Evolutionary conservation across 1,140 invertebrate genomes (phyloP).

Genomic region (Luehdorfia chinensis): DNA sequence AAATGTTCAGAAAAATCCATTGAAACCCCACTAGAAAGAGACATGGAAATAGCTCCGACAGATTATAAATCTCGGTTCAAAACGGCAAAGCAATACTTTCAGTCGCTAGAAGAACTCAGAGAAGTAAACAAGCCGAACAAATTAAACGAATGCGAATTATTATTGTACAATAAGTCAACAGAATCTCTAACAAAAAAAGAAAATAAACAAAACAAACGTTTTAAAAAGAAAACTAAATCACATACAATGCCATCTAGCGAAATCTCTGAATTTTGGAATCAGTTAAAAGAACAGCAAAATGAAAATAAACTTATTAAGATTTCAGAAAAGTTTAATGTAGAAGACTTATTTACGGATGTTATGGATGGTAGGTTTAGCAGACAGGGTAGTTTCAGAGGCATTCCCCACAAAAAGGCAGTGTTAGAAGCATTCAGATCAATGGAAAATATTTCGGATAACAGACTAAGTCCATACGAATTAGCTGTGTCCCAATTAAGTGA

Average conservation of each 20-base stretch:
- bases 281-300: conserved; percentile 47
- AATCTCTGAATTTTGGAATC: conserved; percentile 57
- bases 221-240: conserved; percentile 54
- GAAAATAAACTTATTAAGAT: conserved; percentile 65
- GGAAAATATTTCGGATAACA: conserved; percentile 67
- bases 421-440: conserved; percentile 74
- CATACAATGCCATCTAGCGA: conserved; percentile 63
- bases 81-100: conserved; percentile 68
- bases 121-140: conserved; percentile 45
- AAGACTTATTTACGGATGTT: conserved; percentile 73
- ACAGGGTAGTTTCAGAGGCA: conserved; percentile 72
- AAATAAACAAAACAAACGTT: conserved; percentile 31
- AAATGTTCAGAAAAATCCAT: conserved; percentile 36
- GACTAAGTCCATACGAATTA: conserved; percentile 65
- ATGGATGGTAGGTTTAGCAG: conserved; percentile 65
- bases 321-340: conserved; percentile 75
- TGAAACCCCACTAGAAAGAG: conserved; percentile 35
- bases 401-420: conserved; percentile 75
- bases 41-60: conserved; percentile 33
- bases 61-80: conserved; percentile 72
- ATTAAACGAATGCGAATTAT: conserved; percentile 59
- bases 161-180: conserved; percentile 41
- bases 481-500: conserved; percentile 59
- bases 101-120: conserved; percentile 66
- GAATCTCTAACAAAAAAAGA: conserved; percentile 52